phyloP scores from a whole-genome alignment of 2,888 invertebrate genomes.

The Beris chalybata region DNA sequence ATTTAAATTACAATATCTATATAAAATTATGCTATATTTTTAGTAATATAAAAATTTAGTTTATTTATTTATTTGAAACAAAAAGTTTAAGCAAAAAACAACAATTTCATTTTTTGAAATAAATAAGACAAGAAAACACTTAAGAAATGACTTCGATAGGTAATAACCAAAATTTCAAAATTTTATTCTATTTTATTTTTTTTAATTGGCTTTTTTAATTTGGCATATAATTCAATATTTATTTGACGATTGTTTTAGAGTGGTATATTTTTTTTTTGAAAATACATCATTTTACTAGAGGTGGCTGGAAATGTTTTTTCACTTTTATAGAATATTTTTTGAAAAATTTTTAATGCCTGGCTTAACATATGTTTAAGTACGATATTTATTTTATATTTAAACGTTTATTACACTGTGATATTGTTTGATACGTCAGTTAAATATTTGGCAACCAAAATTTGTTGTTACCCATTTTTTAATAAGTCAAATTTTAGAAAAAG shows the following conservation, averaged over 20 bases:
- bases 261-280: no score
- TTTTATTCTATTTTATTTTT: conserved; percentile 26
- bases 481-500: no score
- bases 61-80: conserved; percentile 6
- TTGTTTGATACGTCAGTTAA: no score
- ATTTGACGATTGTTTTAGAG: background rate
- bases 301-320: no score
- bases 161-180: conserved; percentile 40
- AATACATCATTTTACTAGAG: no score
- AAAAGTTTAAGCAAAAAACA: background rate
- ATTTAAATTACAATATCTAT: background rate
- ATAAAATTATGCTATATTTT: conserved; percentile 3
- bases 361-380: no score
- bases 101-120: conserved; percentile 1
- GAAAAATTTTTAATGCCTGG: no score
- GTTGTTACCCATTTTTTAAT: no score
- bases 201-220: conserved; percentile 33
- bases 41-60: background rate
- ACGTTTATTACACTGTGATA: no score
- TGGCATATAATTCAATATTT: conserved; percentile 26
- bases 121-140: conserved; percentile 5
- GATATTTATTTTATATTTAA: no score
- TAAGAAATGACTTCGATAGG: conserved; percentile 40
- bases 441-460: no score
- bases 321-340: no score